A percentile compares a stretch with the other conserved stretches of the same genome.
Evolutionary conservation across 2,797 vertebrate species (phyloP).

Genomic region (Bufotes viridis): DNA sequence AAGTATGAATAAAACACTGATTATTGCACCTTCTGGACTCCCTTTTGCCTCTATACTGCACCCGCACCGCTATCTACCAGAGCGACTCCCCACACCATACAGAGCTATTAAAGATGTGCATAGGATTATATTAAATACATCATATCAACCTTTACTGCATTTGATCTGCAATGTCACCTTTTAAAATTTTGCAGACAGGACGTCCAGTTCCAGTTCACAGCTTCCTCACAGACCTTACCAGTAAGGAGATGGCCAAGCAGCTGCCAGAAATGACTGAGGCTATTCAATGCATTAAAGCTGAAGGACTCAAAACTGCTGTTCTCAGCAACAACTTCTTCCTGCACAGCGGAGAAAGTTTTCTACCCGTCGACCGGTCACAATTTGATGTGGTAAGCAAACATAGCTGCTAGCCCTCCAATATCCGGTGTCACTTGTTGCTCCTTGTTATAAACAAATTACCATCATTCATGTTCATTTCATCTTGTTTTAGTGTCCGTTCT

Average conservation of each 20-base stretch:
- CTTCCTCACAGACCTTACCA: conserved; percentile 75
- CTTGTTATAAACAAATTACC: neutral
- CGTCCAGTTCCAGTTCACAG: conserved; percentile 71
- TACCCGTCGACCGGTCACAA: conserved; percentile 72
- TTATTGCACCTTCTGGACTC: no score
- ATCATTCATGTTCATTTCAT: neutral
- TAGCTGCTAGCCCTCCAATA: neutral
- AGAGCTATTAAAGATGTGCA: neutral
- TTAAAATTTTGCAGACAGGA: conserved; percentile 69
- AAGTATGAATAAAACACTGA: no score
- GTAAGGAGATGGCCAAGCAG: conserved; percentile 68
- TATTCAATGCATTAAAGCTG: conserved; percentile 72
- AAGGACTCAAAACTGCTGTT: conserved; percentile 80
- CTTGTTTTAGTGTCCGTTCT: neutral
- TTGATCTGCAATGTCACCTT: conserved; percentile 26
- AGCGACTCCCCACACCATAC: no score
- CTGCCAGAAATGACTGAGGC: conserved; percentile 79
- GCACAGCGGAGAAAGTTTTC: conserved; percentile 68
- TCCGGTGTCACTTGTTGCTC: neutral
- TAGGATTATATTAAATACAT: neutral
- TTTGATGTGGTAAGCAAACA: conserved; percentile 81
- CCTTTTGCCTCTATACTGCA: no score
- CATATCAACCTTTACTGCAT: neutral
- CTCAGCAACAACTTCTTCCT: conserved; percentile 76
- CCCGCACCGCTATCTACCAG: no score